phyloP scores from a whole-genome alignment of 2,888 invertebrate genomes.

The Dryococelus australis region DNA sequence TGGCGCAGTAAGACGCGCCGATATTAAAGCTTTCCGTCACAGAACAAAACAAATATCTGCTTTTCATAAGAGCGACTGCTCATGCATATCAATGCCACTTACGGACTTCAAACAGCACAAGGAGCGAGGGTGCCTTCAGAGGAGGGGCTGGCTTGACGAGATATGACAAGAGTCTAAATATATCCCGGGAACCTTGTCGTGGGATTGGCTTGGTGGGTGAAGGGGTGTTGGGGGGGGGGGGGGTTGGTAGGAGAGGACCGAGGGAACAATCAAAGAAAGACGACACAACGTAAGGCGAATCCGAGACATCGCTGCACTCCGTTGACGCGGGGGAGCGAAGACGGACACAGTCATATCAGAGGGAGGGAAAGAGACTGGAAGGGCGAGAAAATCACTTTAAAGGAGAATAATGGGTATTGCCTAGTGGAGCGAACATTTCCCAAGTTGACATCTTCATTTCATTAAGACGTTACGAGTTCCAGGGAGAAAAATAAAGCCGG shows the following conservation, averaged over 20 bases:
- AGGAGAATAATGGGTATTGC: constrained; percentile 28
- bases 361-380: background rate
- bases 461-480: constrained; percentile 23
- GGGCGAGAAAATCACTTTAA: constrained; percentile 27
- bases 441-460: constrained; percentile 26
- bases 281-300: constrained; percentile 17
- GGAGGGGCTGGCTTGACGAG: background rate
- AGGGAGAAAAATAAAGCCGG: background rate
- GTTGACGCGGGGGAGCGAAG: background rate
- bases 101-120: constrained; percentile 4
- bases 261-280: background rate
- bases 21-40: constrained; percentile 11
- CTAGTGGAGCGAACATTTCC: constrained; percentile 21
- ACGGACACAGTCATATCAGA: background rate
- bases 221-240: background rate
- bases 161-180: constrained; percentile 28
- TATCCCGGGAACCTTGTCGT: background rate
- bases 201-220: background rate
- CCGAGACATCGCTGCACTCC: background rate
- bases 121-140: background rate
- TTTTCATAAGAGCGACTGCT: constrained; percentile 29
- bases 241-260: background rate
- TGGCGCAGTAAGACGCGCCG: background rate
- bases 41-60: constrained; percentile 29
- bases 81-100: constrained; percentile 29